Evolutionary conservation across 2,797 vertebrate genomes (phyloP), one percentile per base, ranked within the genome.

Genomic region (Argentina silus): DNA sequence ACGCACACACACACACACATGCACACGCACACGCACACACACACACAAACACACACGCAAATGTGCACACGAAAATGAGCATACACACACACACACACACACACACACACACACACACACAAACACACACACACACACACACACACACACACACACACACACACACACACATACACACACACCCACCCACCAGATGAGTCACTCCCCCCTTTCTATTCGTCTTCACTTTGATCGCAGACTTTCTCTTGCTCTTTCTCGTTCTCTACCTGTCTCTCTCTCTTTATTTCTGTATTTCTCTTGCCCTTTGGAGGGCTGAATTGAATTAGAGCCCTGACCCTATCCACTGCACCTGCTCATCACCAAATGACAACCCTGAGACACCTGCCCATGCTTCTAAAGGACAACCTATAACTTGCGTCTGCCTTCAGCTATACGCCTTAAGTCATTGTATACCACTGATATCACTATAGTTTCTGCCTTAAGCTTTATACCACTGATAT

Each of bases 311-410:
- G 65, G 67, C 74, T 63, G 81, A 75, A 78, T 51, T 47, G 69
- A 77, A 73, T 78, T 70, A 69, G 74, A 36, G 27, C 27, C 27
- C 27, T 36, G 27, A 82, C 81, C 76, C 74, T 74, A 70, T 69
- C 72, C 70, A 27, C 47, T 45, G 57, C 91, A 90, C 86, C 85
- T 87, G 88, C 87, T 85, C 85, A 69, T 91, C 86, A 84, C 87
- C 86, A 87, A 90, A 90, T 90, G 91, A 90, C 91, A 89, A 92
- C 90, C 79, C 88, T 53, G 69, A 89, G 84, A 85, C 87, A 83
- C 83, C 86, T 78, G 86, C 84, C 15, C 11, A 11, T 51, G 48
- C 50, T 53, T 53, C 15, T 17, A 53, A 14, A 15, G 50, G 14
- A 53, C 14, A 15, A 7, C 6, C 14, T 17, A 51, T 51, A 53